phyloP scores from a whole-genome alignment of 2,888 invertebrate species.

The Macrosiphum euphorbiae region DNA sequence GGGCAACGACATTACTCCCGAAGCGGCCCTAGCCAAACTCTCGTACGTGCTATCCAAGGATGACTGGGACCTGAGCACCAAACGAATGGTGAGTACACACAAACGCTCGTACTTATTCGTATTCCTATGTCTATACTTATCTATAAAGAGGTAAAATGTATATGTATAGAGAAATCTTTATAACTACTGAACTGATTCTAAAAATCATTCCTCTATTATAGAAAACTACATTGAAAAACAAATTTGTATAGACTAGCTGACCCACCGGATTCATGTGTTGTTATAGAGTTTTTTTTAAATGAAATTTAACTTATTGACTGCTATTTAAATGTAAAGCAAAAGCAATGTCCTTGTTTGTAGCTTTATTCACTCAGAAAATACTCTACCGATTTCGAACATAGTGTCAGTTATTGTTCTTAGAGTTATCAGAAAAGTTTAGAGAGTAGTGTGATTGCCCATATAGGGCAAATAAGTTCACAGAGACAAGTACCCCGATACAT shows the following conservation, averaged over 20 bases:
- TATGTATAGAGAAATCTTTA: no score
- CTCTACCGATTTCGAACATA: background rate
- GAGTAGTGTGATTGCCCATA: background rate
- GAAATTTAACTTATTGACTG: no score
- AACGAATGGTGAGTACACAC: constrained; percentile 74
- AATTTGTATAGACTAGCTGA: no score
- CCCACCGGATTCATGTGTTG: no score
- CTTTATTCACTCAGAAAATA: background rate
- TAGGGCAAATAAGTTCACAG: background rate
- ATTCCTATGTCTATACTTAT: no score
- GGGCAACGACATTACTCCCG: constrained; percentile 92
- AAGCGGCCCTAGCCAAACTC: constrained; percentile 92
- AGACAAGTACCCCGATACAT: background rate
- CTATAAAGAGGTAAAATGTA: no score
- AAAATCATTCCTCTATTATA: no score
- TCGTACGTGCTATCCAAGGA: constrained; percentile 88
- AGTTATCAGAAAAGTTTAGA: background rate
- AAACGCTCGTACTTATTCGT: background rate
- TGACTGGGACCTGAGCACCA: constrained; percentile 77
- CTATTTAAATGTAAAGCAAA: no score
- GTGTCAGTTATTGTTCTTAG: no score
- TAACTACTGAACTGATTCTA: no score
- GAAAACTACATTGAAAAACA: no score
- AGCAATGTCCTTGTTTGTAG: background rate
- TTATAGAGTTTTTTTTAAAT: no score